Percentiles rank a stretch among this genome's conserved stretches.
phyloP scores from a whole-genome alignment of 2,797 vertebrate species.

The Sebastolobus alascanus region DNA sequence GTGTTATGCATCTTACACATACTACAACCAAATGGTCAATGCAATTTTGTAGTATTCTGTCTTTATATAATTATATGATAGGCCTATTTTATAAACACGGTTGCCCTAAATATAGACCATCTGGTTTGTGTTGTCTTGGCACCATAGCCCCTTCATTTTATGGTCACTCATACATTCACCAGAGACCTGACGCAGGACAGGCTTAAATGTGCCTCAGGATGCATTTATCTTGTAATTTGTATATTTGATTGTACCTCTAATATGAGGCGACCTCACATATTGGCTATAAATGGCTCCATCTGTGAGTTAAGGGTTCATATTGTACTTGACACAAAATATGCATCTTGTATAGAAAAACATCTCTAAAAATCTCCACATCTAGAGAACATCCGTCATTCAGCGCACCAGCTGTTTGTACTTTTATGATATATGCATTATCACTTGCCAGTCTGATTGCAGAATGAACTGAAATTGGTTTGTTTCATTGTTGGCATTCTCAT shows the following conservation, averaged over 20 bases:
- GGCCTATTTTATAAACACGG: slow-evolving; percentile 31
- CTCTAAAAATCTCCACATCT: slow-evolving; percentile 7
- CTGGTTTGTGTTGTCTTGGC: slow-evolving; percentile 8
- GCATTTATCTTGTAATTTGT: slow-evolving; percentile 34
- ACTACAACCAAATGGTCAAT: slow-evolving; percentile 29
- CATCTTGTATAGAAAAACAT: slow-evolving; percentile 46
- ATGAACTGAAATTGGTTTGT: neutral
- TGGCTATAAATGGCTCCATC: slow-evolving; percentile 15
- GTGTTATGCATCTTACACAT: slow-evolving; percentile 37
- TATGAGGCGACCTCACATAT: slow-evolving; percentile 16
- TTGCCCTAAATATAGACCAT: slow-evolving; percentile 11
- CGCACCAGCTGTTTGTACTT: slow-evolving; percentile 50
- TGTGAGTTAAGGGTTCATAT: slow-evolving; percentile 22
- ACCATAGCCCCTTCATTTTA: slow-evolving; percentile 15
- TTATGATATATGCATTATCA: slow-evolving; percentile 54
- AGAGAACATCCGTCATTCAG: slow-evolving; percentile 23
- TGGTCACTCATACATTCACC: neutral
- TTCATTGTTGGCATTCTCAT: slow-evolving; percentile 5
- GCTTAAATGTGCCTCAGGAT: slow-evolving; percentile 51
- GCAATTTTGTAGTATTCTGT: slow-evolving; percentile 42
- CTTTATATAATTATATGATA: slow-evolving; percentile 27
- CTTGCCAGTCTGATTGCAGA: slow-evolving; percentile 37
- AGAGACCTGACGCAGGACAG: slow-evolving; percentile 27
- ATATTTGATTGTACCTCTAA: slow-evolving; percentile 45
- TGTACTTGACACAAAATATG: slow-evolving; percentile 51